Percentiles rank a stretch among this genome's conserved stretches.
These are phyloP conservation scores for Mohoua ochrocephala DNA, from an alignment of 2,113 vertebrate species.

Conservation along the genomic window DNA sequence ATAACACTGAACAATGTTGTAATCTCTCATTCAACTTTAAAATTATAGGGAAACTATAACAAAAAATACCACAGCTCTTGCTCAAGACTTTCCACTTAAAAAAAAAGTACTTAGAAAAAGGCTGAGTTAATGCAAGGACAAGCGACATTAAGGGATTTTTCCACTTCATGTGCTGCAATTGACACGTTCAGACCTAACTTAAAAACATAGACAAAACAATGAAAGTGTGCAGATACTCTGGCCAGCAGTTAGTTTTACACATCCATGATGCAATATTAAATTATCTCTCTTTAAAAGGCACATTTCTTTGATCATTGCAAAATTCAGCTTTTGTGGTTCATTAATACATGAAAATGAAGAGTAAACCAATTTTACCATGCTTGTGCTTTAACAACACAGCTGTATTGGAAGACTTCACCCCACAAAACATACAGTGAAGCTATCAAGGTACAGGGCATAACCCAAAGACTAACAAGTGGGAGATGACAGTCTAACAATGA, in stretches of 20 bases:
- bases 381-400: constrained; percentile 31
- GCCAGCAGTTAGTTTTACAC: constrained; percentile 41
- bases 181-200: constrained; percentile 10
- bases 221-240: background rate
- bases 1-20: background rate
- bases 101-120: background rate
- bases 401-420: constrained; percentile 33
- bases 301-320: constrained; percentile 41
- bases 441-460: background rate
- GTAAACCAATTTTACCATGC: constrained; percentile 29
- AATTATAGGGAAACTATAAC: background rate
- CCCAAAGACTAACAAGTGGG: background rate
- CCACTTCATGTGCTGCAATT: background rate
- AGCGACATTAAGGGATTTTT: background rate
- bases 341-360: background rate
- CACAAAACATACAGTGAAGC: background rate
- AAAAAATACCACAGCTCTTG: background rate
- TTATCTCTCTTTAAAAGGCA: constrained; percentile 62
- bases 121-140: constrained; percentile 8
- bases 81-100: background rate
- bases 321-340: constrained; percentile 3
- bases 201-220: background rate
- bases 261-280: background rate
- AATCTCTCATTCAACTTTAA: constrained; percentile 12
- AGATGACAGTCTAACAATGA: background rate